These are phyloP conservation scores for Pachyseris speciosa DNA, from an alignment of 64 coral and sea anemone genomes.

Conservation along the genomic window DNA sequence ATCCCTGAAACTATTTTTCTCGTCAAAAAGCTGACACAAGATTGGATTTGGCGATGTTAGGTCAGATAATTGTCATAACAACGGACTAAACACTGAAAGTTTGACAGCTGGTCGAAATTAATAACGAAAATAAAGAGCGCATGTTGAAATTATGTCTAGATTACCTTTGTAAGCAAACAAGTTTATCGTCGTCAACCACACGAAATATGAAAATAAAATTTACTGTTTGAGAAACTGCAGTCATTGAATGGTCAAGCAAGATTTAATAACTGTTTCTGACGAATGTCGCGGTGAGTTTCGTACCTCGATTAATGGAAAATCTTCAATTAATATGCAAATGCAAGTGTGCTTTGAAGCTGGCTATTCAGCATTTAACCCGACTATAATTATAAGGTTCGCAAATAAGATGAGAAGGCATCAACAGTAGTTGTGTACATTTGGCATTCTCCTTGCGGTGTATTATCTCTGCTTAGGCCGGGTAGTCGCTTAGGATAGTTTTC, in stretches of 20 bases:
- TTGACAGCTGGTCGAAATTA: too few species aligned
- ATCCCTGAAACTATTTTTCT: too few species aligned
- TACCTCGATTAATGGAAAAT: neutral
- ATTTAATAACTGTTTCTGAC: neutral
- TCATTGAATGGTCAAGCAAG: neutral
- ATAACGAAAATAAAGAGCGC: too few species aligned
- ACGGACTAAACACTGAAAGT: too few species aligned
- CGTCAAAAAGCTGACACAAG: too few species aligned
- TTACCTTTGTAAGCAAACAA: too few species aligned
- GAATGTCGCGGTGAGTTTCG: neutral
- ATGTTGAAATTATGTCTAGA: too few species aligned
- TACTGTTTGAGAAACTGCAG: neutral
- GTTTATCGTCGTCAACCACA: too few species aligned
- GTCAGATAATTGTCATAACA: too few species aligned
- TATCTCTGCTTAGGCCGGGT: neutral
- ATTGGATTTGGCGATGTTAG: too few species aligned
- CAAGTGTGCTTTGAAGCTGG: neutral
- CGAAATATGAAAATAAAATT: neutral
- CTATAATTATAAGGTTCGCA: neutral
- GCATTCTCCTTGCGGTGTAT: neutral
- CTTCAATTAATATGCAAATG: constrained; percentile 9
- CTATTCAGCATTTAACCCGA: neutral
- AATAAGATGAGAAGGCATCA: neutral
- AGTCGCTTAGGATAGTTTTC: too few species aligned
- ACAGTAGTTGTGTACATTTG: neutral